Conservation (phyloP, 2,888 invertebrate genomes). For the Oegoconia quadripuncta region DNA sequence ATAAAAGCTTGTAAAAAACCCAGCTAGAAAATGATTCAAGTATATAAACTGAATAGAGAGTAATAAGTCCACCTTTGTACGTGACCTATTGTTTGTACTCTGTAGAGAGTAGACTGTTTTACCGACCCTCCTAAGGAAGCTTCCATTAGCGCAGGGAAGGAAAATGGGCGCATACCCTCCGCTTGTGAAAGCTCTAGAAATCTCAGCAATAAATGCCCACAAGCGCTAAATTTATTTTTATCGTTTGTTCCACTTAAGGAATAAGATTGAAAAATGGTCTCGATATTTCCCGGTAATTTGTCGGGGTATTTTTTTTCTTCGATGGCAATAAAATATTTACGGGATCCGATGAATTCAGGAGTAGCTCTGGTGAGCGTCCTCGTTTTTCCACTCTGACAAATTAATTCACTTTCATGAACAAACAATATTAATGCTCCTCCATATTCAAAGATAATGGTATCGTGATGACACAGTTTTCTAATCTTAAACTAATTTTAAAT, state of each 20-base stretch:
- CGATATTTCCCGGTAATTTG: slow-evolving; percentile 69
- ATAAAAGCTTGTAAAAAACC: too few relatives aligned
- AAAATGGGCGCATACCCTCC: slow-evolving; percentile 36
- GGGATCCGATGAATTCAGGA: slow-evolving; percentile 65
- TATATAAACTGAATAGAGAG: too few relatives aligned
- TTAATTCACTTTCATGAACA: slow-evolving; percentile 69
- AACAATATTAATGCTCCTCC: slow-evolving; percentile 40
- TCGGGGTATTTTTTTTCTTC: slow-evolving; percentile 63
- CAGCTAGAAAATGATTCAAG: too few relatives aligned
- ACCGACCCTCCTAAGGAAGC: slow-evolving; percentile 21
- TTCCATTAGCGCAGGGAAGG: slow-evolving; percentile 42
- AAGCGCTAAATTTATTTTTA: slow-evolving; percentile 74
- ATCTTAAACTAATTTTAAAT: too few relatives aligned
- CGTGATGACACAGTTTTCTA: too few relatives aligned
- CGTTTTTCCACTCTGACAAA: slow-evolving; percentile 57
- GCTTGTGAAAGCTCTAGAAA: slow-evolving; percentile 56
- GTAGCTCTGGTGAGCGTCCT: slow-evolving; percentile 47
- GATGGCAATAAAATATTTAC: slow-evolving; percentile 70
- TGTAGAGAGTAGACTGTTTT: too few relatives aligned
- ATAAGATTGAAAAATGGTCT: slow-evolving; percentile 74
- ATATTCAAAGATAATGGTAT: too few relatives aligned
- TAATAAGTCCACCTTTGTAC: too few relatives aligned
- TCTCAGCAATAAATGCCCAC: slow-evolving; percentile 74
- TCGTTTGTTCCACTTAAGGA: slow-evolving; percentile 74
- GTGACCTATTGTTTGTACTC: too few relatives aligned